These are phyloP conservation scores for Jaculus jaculus DNA, from an alignment of 2,113 vertebrate species.

Conservation along the genomic window DNA sequence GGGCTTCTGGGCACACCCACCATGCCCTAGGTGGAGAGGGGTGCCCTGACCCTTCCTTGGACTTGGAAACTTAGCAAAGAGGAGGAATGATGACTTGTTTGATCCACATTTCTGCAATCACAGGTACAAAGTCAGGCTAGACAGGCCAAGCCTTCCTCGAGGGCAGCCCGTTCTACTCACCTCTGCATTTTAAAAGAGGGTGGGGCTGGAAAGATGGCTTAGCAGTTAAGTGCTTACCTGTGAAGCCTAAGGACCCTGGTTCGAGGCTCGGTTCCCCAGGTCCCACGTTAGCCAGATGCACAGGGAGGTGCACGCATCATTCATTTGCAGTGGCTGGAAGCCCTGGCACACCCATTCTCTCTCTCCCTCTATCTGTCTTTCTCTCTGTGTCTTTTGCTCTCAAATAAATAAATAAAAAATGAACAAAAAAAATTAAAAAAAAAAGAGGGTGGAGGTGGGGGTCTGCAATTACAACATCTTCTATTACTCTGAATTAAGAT, in stretches of 20 bases:
- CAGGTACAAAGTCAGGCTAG: neutral
- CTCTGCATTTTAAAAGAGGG: constrained; percentile 73
- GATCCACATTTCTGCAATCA: neutral
- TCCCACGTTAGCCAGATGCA: no score
- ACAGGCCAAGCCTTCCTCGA: neutral
- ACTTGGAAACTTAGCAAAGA: neutral
- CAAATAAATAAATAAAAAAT: no score
- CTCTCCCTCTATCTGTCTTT: no score
- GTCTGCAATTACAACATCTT: constrained; percentile 59
- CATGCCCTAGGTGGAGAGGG: neutral
- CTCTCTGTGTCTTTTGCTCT: no score
- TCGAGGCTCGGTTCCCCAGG: no score
- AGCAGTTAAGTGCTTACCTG: no score
- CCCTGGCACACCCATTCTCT: no score
- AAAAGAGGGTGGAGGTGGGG: constrained; percentile 64
- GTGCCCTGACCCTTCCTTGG: neutral
- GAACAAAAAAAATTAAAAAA: no score
- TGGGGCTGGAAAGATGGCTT: no score
- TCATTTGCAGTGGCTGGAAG: no score
- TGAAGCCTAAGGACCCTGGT: no score
- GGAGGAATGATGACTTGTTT: neutral
- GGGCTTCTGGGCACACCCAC: neutral
- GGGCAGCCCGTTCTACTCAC: constrained; percentile 37
- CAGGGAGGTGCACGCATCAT: no score
- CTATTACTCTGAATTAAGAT: constrained; percentile 74